These are phyloP conservation scores for Lytechinus variegatus DNA, from an alignment of 35 echinoderm and acorn worm species.

Conservation along the genomic window DNA sequence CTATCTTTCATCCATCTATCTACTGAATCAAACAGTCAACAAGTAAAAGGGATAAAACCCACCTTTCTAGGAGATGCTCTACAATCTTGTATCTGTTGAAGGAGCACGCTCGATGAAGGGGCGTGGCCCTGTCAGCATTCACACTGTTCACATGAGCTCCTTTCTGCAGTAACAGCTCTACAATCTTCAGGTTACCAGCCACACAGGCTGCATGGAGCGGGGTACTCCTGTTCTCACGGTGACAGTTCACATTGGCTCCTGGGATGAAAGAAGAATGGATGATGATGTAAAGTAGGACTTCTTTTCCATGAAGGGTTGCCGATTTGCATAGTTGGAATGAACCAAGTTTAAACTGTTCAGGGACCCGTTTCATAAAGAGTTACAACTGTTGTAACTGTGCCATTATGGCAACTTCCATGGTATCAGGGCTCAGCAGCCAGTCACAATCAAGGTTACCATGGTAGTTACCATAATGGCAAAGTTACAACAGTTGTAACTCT, in stretches of 20 bases:
- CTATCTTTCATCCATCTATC: no score
- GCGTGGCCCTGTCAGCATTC: conserved; percentile 82
- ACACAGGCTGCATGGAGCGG: conserved; percentile 80
- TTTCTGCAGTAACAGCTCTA: conserved; percentile 67
- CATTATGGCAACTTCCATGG: no score
- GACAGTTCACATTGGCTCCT: conserved; percentile 88
- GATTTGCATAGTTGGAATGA: no score
- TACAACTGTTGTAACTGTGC: no score
- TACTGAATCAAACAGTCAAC: no score
- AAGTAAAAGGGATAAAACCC: background rate
- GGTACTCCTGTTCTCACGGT: conserved; percentile 69
- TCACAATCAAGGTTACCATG: no score
- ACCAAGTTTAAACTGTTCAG: no score
- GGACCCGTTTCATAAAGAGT: no score
- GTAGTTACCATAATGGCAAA: no score
- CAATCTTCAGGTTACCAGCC: conserved; percentile 75
- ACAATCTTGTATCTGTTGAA: conserved; percentile 83
- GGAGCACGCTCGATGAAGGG: conserved; percentile 74
- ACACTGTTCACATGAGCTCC: conserved; percentile 74
- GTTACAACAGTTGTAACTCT: no score
- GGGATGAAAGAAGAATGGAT: background rate
- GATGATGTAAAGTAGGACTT: background rate
- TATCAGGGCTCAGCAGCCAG: no score
- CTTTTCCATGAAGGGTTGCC: no score
- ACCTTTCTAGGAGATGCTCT: conserved; percentile 83